Base-by-base conservation (phyloP, 2,797 vertebrate species). In the Darevskia nairensis region DNA sequence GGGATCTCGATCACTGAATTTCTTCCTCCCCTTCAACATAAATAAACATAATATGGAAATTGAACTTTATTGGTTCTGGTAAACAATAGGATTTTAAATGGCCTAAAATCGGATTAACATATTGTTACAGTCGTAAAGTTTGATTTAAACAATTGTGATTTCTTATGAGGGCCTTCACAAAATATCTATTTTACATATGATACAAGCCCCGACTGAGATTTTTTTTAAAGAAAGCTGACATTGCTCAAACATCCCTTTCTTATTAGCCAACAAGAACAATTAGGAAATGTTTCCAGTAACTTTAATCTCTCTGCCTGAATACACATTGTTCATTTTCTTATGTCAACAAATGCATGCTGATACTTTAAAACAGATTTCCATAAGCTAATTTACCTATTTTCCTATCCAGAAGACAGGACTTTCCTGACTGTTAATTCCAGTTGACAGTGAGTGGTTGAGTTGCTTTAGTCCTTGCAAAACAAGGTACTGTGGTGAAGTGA, bases 381-480 rank as follows among this genome's bases (percentile, higher is more conserved):
- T 93, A 94, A 95, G 93, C 88, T 96, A 93, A 96, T 96, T 92
- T 91, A 92, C 89, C 88, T 91, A 17, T 82, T 95, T 94, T 71
- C 61, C 84, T 87, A 88, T 91, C 92, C 93, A 93, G 96, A 95
- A 96, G 88, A 84, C 88, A 88, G 10, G 23, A 83, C 77, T 78
- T 94, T 95, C 92, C 92, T 91, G 92, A 91, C 89, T 91, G 77
- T 92, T 97, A 95, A 97, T 96, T 95, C 91, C 39, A 80, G 84
- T 88, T 94, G 96, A 95, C 95, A 96, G 93, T 90, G 90, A 96
- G 94, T 92, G 89, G 89, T 93, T 95, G 94, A 93, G 90, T 95
- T 96, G 95, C 92, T 94, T 39, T 94, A 93, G 94, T 95, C 93
- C 93, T 93, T 94, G 94, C 93, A 96, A 96, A 97, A 96, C 94